Base-by-base conservation (phyloP, 2,113 vertebrate genomes). In the Anarhynchus alexandrinus region DNA sequence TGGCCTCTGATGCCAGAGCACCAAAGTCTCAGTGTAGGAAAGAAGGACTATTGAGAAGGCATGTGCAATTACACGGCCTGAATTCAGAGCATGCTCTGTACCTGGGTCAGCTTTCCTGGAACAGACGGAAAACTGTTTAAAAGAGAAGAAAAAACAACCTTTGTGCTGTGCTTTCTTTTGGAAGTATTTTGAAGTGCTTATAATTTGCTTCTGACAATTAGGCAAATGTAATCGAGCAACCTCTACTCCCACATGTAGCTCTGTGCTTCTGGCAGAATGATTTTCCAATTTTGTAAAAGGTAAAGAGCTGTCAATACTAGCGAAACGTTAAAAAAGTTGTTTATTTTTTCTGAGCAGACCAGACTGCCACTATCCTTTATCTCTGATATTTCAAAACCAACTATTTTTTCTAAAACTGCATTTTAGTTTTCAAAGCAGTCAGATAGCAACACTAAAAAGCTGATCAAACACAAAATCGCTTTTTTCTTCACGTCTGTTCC, bases 401-500 rank as follows among this genome's bases (percentile, higher is more conserved):
- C 4, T 7, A 1, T 19, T 81, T 79, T 77, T 87, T 38, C 61
- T 69, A 69, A 84, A 78, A 49, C 4, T 32, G 5, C 19, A 43
- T 57, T 74, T 82, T 47, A 43, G 23, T 76, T 94, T 86, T 61
- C 43, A 82, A 92, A 57, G 25, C 12, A 36, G 12, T 10, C 42
- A 64, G 32, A 17, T 5, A 58, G 67, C 7, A 87, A 26, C 23
- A 59, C 6, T 40, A n/a, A 38, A 89, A 64, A 55, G 16, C 5
- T 8, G 8, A 38, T 34, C 32, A 66, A 86, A 51, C 43, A 19
- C 62, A 80, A 14, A 3, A 12, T 4, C 0, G 0, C 0, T 10
- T 51, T 88, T 86, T 36, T 49, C 43, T 92, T 70, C n/a, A 22
- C 11, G 15, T 76, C 23, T 67, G 23, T 32, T 54, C 47, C 42